Evolutionary conservation across 2,797 vertebrate species (phyloP).

Genomic region (Clarias fuscus): DNA sequence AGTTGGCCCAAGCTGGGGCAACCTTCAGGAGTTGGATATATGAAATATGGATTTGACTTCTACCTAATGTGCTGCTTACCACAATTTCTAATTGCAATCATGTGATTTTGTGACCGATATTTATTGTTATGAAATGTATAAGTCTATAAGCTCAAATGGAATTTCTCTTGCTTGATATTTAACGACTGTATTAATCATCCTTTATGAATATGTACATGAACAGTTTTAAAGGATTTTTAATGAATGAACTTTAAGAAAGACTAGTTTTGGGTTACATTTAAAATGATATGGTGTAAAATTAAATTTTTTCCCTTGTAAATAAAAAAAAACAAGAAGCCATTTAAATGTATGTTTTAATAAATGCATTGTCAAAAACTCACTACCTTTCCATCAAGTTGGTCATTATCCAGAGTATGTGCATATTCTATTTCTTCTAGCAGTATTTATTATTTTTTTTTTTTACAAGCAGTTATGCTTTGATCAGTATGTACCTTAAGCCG

Average conservation of each 20-base stretch:
- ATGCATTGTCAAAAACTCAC: too few species aligned
- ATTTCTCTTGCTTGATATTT: not conserved
- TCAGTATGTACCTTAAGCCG: not conserved
- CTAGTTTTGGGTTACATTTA: slow-evolving; percentile 14
- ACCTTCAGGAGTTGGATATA: slow-evolving; percentile 86
- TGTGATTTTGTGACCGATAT: too few species aligned
- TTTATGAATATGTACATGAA: not conserved
- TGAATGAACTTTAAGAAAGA: not conserved
- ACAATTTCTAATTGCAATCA: not conserved
- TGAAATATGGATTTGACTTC: slow-evolving; percentile 51
- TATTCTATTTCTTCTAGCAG: not conserved
- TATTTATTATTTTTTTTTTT: not conserved
- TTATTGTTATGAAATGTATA: not conserved
- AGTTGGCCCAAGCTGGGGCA: slow-evolving; percentile 90
- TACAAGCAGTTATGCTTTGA: not conserved
- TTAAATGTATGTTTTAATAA: slow-evolving; percentile 1
- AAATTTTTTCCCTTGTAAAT: not conserved
- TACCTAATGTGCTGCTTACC: not conserved
- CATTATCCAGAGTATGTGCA: not conserved
- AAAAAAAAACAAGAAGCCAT: slow-evolving; percentile 16
- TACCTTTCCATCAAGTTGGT: too few species aligned
- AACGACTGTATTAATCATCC: not conserved
- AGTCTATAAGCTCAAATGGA: not conserved
- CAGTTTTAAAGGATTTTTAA: not conserved
- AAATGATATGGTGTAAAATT: not conserved